phyloP scores from a whole-genome alignment of 1,140 invertebrate genomes.

The Drosophila lini region DNA sequence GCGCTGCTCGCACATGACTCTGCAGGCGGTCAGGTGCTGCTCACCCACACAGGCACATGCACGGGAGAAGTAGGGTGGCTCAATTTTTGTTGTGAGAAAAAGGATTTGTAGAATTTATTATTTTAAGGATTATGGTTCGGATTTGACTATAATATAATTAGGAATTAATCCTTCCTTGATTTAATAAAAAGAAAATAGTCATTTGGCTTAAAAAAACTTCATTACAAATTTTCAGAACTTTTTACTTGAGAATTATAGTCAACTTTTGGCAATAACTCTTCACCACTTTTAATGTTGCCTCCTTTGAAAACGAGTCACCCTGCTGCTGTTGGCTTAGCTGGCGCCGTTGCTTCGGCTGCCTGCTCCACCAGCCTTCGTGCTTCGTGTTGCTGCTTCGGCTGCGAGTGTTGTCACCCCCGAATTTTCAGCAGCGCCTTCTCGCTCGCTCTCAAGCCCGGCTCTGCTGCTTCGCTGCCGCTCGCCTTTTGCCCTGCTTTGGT shows the following conservation, averaged over 20 bases:
- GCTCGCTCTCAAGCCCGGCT: slow-evolving; percentile 27
- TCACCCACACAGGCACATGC: slow-evolving; percentile 48
- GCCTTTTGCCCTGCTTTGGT: slow-evolving; percentile 81
- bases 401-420: slow-evolving; percentile 71
- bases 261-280: no score
- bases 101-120: not conserved
- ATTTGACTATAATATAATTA: not conserved
- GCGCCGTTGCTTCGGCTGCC: slow-evolving; percentile 37
- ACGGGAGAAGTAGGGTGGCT: slow-evolving; percentile 15
- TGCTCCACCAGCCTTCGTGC: slow-evolving; percentile 20
- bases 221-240: no score
- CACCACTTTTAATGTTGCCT: no score
- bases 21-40: slow-evolving; percentile 76
- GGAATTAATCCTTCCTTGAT: not conserved
- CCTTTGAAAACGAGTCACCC: slow-evolving; percentile 8
- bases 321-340: slow-evolving; percentile 32
- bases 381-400: slow-evolving; percentile 29
- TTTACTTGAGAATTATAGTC: no score
- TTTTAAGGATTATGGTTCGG: not conserved
- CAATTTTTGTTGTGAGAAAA: not conserved
- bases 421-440: slow-evolving; percentile 46
- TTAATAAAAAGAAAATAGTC: not conserved
- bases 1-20: slow-evolving; percentile 81
- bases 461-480: slow-evolving; percentile 45
- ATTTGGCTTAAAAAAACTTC: no score